A percentile compares a stretch with the other conserved stretches of the same genome.
Conservation (phyloP, 2,113 vertebrate genomes). For the Procavia capensis region DNA sequence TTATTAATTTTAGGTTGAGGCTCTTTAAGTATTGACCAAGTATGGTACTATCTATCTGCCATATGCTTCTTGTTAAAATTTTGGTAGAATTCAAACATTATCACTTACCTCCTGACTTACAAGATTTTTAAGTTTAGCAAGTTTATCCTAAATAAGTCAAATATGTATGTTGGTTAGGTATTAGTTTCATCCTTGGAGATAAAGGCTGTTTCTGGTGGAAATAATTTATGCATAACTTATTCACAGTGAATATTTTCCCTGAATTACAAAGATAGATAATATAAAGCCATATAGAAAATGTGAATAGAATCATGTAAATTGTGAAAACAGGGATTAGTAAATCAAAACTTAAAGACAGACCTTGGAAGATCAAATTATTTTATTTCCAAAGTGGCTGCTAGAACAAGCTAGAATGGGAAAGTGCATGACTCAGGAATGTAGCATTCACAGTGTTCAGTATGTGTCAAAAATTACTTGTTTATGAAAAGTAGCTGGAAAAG, state of each 20-base stretch:
- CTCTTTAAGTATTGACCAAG: neutral
- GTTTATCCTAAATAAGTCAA: neutral
- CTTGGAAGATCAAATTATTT: neutral
- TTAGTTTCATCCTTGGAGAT: neutral
- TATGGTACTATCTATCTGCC: neutral
- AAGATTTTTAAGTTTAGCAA: slow-evolving; percentile 1
- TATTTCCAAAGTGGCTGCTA: neutral
- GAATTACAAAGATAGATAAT: neutral
- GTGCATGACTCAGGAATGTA: neutral
- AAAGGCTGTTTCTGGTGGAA: neutral
- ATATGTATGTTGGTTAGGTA: neutral
- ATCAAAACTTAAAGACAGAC: neutral
- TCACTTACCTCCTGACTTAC: neutral
- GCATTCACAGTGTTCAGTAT: neutral
- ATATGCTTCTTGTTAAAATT: neutral
- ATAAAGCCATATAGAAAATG: neutral
- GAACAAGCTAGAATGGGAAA: neutral
- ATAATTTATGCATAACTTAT: neutral
- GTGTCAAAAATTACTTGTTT: neutral
- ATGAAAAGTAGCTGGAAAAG: neutral
- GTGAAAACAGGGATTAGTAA: neutral
- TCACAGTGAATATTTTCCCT: neutral
- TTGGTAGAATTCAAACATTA: neutral
- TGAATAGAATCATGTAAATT: neutral
- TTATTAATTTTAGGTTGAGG: neutral